Conservation (phyloP, 2,113 vertebrate species). For the Mirza zaza region DNA sequence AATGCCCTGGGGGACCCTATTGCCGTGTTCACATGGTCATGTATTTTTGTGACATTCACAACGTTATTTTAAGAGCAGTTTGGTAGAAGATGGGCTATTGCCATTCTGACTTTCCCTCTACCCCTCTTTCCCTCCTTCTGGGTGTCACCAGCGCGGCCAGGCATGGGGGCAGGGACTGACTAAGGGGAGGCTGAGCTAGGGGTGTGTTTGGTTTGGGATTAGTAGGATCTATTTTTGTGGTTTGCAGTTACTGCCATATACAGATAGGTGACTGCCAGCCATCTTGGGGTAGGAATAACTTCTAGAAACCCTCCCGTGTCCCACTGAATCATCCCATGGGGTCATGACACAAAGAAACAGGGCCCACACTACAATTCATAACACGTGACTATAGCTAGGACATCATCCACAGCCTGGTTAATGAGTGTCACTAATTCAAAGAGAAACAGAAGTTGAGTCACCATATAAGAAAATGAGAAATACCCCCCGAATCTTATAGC, state of each 20-base stretch:
- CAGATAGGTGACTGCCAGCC: neutral
- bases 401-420: neutral
- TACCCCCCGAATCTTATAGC: neutral
- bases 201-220: neutral
- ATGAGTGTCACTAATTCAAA: neutral
- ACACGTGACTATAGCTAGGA: neutral
- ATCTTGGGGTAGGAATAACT: neutral
- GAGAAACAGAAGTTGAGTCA: neutral
- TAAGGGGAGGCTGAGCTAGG: neutral
- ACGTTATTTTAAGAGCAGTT: neutral
- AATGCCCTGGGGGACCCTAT: neutral
- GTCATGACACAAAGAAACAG: neutral
- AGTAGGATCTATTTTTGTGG: neutral
- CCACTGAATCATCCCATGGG: neutral
- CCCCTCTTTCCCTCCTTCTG: too few species aligned
- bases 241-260: neutral
- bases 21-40: neutral
- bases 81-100: neutral
- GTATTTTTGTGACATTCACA: neutral
- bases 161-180: neutral
- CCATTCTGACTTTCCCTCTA: neutral
- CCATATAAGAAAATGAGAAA: neutral
- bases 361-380: neutral
- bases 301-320: neutral
- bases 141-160: fast-evolving